Conservation (phyloP, 2,113 vertebrate genomes). For the Grammomys dolichurus region DNA sequence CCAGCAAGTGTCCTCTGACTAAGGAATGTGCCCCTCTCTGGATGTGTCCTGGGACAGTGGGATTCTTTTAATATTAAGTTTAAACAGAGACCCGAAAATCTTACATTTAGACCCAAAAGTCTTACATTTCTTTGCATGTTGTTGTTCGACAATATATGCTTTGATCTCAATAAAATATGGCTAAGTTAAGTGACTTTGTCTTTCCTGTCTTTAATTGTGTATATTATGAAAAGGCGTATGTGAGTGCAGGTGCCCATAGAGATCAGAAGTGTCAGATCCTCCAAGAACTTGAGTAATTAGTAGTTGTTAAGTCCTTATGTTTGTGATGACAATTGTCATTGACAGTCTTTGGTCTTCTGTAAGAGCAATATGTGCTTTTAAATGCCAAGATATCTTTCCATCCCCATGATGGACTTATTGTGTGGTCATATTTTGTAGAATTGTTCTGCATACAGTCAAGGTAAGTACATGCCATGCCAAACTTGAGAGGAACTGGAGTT, state of each 20-base stretch:
- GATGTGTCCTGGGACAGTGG: too few species aligned
- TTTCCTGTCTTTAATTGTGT: neutral
- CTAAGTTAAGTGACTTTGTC: neutral
- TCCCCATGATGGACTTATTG: neutral
- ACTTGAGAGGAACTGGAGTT: neutral
- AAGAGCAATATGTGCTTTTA: neutral
- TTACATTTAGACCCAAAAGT: too few species aligned
- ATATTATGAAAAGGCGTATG: too few species aligned
- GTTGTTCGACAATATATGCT: neutral
- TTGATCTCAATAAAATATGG: neutral
- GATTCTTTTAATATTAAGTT: too few species aligned
- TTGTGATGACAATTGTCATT: neutral
- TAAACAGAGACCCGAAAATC: too few species aligned
- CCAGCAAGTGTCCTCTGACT: too few species aligned
- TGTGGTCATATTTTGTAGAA: neutral
- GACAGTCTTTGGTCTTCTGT: neutral
- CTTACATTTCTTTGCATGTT: neutral
- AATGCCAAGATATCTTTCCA: neutral
- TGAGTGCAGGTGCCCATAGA: neutral
- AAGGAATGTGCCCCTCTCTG: too few species aligned
- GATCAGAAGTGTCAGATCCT: neutral
- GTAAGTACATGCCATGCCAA: neutral
- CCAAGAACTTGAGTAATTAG: too few species aligned
- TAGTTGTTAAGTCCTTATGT: neutral
- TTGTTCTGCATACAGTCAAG: neutral